Base-by-base conservation (phyloP, 2,113 vertebrate genomes). In the Melanerpes formicivorus region DNA sequence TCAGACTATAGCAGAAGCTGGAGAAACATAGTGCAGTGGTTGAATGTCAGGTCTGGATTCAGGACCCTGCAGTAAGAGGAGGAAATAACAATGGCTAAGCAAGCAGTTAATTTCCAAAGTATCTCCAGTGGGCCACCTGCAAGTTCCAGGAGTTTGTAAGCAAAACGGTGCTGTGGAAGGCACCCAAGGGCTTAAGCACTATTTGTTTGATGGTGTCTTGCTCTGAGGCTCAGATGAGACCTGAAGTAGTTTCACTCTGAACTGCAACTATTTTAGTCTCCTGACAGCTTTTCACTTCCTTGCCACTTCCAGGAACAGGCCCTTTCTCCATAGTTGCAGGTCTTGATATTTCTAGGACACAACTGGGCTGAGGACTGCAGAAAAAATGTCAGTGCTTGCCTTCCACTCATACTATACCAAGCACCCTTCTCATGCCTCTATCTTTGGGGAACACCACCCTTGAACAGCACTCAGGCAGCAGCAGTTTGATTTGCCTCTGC, bases 391-490 rank as follows among this genome's bases (percentile, higher is more conserved):
- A 48, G 37, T 17, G 6, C 8, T 19, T 63, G 40, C 46, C 34
- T 84, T 30, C 26, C 0, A 1, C 22, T 58, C 65, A 29, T 48
- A 2, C 5, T 44, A 6, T 4, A 14, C 6, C 0, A 0, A 25
- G 50, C 30, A 63, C 5, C 11, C 30, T 42, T 55, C 22, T 66
- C 14, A 5, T 14, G n/a, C 8, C 19, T 62, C 25, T 3, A 1
- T 25, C 26, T 7, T 14, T 12, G 23, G 46, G 25, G 17, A 25
- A 44, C 1, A 1, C 16, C 48, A 52, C 48, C 29, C 30, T 30
- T 7, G n/a, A 23, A 73, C 69, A 86, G 27, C 73, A 86, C 40
- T 64, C 22, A 12, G 67, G 71, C 29, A 34, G 75, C 75, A 82
- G 67, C 19, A 3, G 19, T 76, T 89, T 54, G 40, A 56, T 90